phyloP scores from a whole-genome alignment of 2,888 invertebrate genomes.

The Lithophane ornitopus region DNA sequence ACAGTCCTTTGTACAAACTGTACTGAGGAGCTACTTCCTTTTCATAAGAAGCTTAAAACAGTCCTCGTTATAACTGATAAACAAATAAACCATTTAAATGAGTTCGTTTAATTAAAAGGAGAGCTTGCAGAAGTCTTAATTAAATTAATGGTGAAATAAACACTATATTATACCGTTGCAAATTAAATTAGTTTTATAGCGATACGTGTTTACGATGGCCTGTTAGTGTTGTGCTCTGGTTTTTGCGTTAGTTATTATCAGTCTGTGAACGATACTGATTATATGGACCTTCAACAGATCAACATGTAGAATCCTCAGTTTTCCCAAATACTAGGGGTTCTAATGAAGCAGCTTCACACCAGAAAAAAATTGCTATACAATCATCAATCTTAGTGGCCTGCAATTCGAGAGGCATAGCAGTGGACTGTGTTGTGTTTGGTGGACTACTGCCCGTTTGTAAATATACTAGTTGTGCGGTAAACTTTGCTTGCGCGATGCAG shows the following conservation, averaged over 20 bases:
- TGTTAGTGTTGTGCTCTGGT: neutral
- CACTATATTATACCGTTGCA: slow-evolving; percentile 8
- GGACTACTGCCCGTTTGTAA: no score
- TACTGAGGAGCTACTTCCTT: neutral
- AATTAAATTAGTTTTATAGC: slow-evolving; percentile 33
- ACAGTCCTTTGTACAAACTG: no score
- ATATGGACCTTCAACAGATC: no score
- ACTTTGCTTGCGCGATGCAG: no score
- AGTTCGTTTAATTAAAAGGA: slow-evolving; percentile 32
- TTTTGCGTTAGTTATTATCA: neutral
- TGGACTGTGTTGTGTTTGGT: no score
- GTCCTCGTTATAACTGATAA: slow-evolving; percentile 17
- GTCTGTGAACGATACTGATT: neutral
- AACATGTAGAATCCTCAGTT: no score
- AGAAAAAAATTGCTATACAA: no score
- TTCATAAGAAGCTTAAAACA: slow-evolving; percentile 25
- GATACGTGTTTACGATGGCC: neutral
- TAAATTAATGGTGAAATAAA: slow-evolving; percentile 34
- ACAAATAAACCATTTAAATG: slow-evolving; percentile 33
- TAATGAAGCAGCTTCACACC: no score
- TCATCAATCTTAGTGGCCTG: no score
- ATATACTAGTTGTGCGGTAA: no score
- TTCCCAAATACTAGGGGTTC: no score
- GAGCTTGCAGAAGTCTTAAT: slow-evolving; percentile 29
- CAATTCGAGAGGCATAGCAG: no score